Percentiles rank a stretch among this genome's conserved stretches.
Evolutionary conservation across 1,140 invertebrate genomes (phyloP).

Genomic region (Apis florea): DNA sequence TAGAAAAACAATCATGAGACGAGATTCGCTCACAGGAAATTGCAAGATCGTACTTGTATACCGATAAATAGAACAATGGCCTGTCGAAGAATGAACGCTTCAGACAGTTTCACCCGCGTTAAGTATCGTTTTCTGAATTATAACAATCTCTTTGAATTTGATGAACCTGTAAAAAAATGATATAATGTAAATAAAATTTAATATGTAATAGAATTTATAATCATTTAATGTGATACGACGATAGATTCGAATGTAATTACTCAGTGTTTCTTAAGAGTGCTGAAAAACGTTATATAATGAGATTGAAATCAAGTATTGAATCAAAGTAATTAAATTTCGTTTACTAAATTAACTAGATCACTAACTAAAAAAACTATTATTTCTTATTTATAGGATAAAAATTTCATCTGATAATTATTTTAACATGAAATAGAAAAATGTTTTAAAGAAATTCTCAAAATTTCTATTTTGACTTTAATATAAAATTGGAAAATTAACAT

Average conservation of each 20-base stretch:
- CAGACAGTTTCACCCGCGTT: conserved; percentile 6
- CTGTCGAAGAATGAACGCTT: conserved; percentile 8
- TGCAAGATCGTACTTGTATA: background rate
- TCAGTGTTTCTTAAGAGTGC: background rate
- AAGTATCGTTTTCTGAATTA: conserved; percentile 32
- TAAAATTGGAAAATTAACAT: background rate
- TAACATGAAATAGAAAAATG: background rate
- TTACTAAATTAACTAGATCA: too few species aligned
- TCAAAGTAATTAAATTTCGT: too few species aligned
- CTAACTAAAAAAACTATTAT: too few species aligned
- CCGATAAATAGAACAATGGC: conserved; percentile 25
- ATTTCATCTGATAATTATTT: background rate
- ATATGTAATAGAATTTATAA: too few species aligned
- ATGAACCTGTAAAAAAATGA: conserved; percentile 1
- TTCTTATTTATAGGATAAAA: background rate
- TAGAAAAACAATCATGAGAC: background rate
- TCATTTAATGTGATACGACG: background rate
- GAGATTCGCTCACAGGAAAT: background rate
- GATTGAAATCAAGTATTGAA: too few species aligned
- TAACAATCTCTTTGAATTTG: background rate
- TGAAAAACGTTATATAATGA: background rate
- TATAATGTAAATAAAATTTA: too few species aligned
- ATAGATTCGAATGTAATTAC: background rate
- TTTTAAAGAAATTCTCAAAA: background rate
- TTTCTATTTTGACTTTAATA: background rate